phyloP scores from a whole-genome alignment of 1,140 invertebrate genomes.

The Drosophila equinoxialis region DNA sequence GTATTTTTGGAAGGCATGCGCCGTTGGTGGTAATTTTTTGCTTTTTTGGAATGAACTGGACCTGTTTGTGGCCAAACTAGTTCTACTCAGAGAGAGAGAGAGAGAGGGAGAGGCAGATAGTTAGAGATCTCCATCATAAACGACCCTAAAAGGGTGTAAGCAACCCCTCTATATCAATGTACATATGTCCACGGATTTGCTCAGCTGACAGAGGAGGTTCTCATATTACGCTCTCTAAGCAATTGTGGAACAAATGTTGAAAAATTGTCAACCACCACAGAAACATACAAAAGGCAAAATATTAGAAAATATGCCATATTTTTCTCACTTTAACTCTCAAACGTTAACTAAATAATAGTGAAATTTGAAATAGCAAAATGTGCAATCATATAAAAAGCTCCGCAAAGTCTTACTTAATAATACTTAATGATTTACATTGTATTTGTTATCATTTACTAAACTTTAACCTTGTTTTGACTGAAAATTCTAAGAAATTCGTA shows the following conservation, averaged over 20 bases:
- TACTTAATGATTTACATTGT: too few relatives aligned
- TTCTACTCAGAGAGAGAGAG: slow-evolving; percentile 55
- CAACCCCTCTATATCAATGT: background rate
- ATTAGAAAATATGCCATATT: background rate
- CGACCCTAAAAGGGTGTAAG: slow-evolving; percentile 29
- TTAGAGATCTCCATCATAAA: slow-evolving; percentile 18
- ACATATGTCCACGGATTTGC: slow-evolving; percentile 18
- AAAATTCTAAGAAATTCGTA: too few relatives aligned
- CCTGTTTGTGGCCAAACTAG: slow-evolving; percentile 71
- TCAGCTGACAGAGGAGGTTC: slow-evolving; percentile 51
- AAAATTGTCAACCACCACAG: background rate
- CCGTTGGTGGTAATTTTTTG: slow-evolving; percentile 76
- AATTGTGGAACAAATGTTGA: slow-evolving; percentile 3
- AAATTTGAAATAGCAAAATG: too few relatives aligned
- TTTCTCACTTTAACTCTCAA: too few relatives aligned
- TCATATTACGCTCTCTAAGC: slow-evolving; percentile 49
- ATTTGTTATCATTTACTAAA: too few relatives aligned
- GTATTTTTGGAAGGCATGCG: slow-evolving; percentile 57
- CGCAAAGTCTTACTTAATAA: too few relatives aligned
- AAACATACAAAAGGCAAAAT: background rate
- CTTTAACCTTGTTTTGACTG: too few relatives aligned
- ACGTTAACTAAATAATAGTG: too few relatives aligned
- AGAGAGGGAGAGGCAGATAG: slow-evolving; percentile 37
- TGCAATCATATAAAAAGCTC: too few relatives aligned
- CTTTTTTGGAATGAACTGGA: slow-evolving; percentile 33